Conservation (phyloP, 2,888 invertebrate genomes). For the Metacarcinus magister region DNA sequence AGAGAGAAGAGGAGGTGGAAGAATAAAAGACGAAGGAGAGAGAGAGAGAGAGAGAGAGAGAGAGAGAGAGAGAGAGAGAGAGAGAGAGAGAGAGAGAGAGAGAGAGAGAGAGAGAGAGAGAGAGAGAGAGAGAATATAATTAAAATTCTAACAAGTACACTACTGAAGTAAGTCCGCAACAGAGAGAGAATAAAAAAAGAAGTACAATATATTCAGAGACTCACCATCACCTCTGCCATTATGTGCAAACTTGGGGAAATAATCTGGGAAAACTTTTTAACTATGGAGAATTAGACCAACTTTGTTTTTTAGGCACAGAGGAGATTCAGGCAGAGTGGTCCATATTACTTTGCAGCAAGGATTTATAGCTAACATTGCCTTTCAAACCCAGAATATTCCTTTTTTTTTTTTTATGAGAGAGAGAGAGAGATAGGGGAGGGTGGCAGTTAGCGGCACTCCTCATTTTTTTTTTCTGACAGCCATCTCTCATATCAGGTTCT, state of each 20-base stretch:
- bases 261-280: not conserved
- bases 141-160: not conserved
- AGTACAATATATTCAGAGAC: not conserved
- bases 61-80: constrained; percentile 46
- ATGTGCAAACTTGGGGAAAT: not conserved
- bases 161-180: not conserved
- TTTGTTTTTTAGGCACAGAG: not conserved
- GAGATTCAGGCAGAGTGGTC: not conserved
- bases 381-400: too few relatives aligned
- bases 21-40: not conserved
- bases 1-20: not conserved
- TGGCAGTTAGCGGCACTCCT: not conserved
- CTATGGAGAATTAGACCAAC: not conserved
- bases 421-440: too few relatives aligned
- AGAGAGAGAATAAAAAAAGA: not conserved
- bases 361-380: too few relatives aligned
- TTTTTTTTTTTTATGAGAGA: too few relatives aligned
- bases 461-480: not conserved
- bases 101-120: constrained; percentile 62
- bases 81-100: constrained; percentile 55
- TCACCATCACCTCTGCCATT: not conserved
- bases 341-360: too few relatives aligned
- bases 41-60: not conserved
- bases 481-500: not conserved
- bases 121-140: not conserved